These are phyloP conservation scores for Lanius ludovicianus DNA, from an alignment of 2,113 vertebrate species.

Conservation along the genomic window DNA sequence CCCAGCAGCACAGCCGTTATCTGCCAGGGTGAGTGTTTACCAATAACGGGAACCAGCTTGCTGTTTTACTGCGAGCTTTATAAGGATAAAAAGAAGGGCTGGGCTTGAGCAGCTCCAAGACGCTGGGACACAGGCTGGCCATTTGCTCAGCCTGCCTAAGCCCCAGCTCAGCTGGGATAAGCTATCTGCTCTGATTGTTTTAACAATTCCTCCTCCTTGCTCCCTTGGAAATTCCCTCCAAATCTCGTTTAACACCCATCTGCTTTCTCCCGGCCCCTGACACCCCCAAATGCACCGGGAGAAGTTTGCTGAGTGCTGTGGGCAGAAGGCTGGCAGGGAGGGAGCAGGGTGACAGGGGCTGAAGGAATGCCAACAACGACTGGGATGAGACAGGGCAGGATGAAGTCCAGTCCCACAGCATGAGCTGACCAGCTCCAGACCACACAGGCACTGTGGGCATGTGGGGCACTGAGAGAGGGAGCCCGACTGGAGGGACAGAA, in stretches of 20 bases:
- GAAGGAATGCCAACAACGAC: neutral
- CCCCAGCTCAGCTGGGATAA: constrained; percentile 76
- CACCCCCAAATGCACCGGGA: neutral
- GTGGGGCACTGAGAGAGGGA: neutral
- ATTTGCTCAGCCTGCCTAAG: constrained; percentile 77
- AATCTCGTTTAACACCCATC: constrained; percentile 63
- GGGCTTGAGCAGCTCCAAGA: constrained; percentile 73
- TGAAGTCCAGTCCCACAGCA: neutral
- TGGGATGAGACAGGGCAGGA: neutral
- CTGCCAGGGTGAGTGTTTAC: constrained; percentile 85
- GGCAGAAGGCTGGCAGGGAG: neutral
- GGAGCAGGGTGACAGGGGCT: neutral
- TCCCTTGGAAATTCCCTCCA: constrained; percentile 63
- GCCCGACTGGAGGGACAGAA: neutral
- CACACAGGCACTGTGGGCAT: neutral
- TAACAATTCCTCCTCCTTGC: constrained; percentile 70
- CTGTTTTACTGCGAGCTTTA: constrained; percentile 83
- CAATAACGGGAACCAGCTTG: constrained; percentile 86
- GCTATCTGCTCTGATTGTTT: constrained; percentile 74
- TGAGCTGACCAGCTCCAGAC: neutral
- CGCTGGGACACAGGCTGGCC: constrained; percentile 74
- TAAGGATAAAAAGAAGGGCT: constrained; percentile 84
- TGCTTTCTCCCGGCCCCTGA: constrained; percentile 10
- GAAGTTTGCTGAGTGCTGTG: neutral
- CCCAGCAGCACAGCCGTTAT: constrained; percentile 82